phyloP scores from a whole-genome alignment of 2,797 vertebrate genomes.

The Helostoma temminkii region DNA sequence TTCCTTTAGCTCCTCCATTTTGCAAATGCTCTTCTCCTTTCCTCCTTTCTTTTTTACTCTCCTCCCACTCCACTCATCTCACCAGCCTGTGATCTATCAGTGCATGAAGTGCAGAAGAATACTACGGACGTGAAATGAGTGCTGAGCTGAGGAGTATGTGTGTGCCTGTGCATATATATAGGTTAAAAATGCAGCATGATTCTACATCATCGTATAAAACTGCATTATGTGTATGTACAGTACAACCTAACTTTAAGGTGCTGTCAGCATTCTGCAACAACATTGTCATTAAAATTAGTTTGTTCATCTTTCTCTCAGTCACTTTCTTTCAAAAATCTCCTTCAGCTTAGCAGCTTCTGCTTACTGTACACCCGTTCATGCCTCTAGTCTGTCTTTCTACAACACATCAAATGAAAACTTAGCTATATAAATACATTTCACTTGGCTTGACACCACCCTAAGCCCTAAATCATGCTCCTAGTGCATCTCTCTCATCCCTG shows the following conservation, averaged over 20 bases:
- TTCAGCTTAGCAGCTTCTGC: conserved; percentile 25
- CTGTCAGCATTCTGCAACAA: conserved; percentile 42
- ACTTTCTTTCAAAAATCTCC: conserved; percentile 33
- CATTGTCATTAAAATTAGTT: conserved; percentile 38
- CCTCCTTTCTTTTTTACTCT: conserved; percentile 42
- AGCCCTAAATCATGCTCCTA: conserved; percentile 19
- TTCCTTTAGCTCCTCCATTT: conserved; percentile 59
- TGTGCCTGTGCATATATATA: conserved; percentile 12
- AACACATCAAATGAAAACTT: conserved; percentile 30
- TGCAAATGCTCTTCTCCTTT: conserved; percentile 39
- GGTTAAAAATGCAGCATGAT: conserved; percentile 30
- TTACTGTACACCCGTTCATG: not conserved
- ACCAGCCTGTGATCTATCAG: conserved; percentile 65
- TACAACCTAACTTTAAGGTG: conserved; percentile 17
- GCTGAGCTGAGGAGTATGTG: conserved; percentile 42
- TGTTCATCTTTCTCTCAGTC: conserved; percentile 25
- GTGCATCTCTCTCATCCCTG: conserved; percentile 38
- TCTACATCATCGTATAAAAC: conserved; percentile 41
- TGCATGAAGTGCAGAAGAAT: conserved; percentile 63
- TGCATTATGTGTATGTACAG: conserved; percentile 14
- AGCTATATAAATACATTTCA: conserved; percentile 35
- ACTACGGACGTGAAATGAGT: conserved; percentile 61
- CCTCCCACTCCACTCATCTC: conserved; percentile 60
- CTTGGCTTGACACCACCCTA: conserved; percentile 14
- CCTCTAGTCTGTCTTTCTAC: conserved; percentile 32